Evolutionary conservation across 2,888 invertebrate genomes (phyloP).

Genomic region (Gibbula magus): DNA sequence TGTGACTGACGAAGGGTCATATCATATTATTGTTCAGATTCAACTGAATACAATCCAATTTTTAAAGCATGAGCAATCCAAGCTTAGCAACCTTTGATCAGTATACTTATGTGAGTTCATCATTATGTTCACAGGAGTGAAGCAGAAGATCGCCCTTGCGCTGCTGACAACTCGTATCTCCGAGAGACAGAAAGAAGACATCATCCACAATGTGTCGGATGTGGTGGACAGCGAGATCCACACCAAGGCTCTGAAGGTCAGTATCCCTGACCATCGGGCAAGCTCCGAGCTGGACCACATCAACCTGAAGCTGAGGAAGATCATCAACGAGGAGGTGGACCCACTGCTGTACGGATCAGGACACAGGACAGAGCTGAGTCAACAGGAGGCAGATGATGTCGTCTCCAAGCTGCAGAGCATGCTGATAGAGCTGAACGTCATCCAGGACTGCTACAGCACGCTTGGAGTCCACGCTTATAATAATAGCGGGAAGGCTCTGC

Average conservation of each 20-base stretch:
- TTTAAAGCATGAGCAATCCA: too few relatives aligned
- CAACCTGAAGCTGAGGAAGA: slow-evolving; percentile 29
- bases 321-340: slow-evolving; percentile 40
- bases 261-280: slow-evolving; percentile 33
- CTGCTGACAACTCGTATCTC: slow-evolving; percentile 37
- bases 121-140: slow-evolving; percentile 25
- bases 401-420: slow-evolving; percentile 25
- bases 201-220: slow-evolving; percentile 27
- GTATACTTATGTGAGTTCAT: too few relatives aligned
- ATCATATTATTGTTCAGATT: too few relatives aligned
- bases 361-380: slow-evolving; percentile 28
- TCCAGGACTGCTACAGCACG: slow-evolving; percentile 33
- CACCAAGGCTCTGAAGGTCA: slow-evolving; percentile 27
- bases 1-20: too few relatives aligned
- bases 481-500: slow-evolving; percentile 6
- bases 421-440: slow-evolving; percentile 30
- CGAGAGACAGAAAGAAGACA: slow-evolving; percentile 35
- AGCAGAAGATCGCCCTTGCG: slow-evolving; percentile 33
- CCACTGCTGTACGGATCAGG: slow-evolving; percentile 39
- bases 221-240: slow-evolving; percentile 33
- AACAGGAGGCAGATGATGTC: slow-evolving; percentile 26
- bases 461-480: slow-evolving; percentile 19
- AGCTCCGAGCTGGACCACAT: slow-evolving; percentile 29
- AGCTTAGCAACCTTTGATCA: too few relatives aligned
- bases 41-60: too few relatives aligned